Evolutionary conservation across 2,888 invertebrate genomes (phyloP).

Genomic region (Drosophila neonasuta): DNA sequence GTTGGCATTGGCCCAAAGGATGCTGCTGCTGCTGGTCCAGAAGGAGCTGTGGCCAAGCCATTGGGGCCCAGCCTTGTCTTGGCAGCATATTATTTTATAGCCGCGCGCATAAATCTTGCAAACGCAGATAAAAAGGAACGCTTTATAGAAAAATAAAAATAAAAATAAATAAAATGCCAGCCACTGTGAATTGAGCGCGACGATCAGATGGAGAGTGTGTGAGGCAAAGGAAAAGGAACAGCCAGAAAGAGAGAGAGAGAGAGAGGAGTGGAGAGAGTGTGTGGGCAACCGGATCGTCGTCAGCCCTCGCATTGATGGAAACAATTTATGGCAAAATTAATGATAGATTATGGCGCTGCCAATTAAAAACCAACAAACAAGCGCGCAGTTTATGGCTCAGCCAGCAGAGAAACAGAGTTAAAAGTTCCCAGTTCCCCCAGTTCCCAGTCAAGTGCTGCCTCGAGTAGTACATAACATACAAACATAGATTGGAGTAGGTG

Average conservation of each 20-base stretch:
- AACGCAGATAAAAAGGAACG: constrained; percentile 77
- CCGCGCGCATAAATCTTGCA: constrained; percentile 76
- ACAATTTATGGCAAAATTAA: constrained; percentile 77
- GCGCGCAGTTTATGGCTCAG: constrained; percentile 69
- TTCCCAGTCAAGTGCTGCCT: constrained; percentile 16
- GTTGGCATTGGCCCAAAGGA: constrained; percentile 75
- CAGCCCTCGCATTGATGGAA: constrained; percentile 74
- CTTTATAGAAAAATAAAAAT: constrained; percentile 74
- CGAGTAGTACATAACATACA: constrained; percentile 19
- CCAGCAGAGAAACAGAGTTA: constrained; percentile 33
- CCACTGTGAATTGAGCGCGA: constrained; percentile 10
- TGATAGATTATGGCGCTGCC: constrained; percentile 77
- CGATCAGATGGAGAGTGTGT: constrained; percentile 17
- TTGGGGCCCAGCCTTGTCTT: constrained; percentile 58
- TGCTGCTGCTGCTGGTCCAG: constrained; percentile 48
- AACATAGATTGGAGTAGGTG: constrained; percentile 64
- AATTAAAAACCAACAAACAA: constrained; percentile 77
- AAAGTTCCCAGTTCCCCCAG: not conserved
- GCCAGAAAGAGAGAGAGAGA: constrained; percentile 2
- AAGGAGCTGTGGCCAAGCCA: constrained; percentile 43
- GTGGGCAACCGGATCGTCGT: constrained; percentile 69
- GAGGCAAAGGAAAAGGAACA: not conserved
- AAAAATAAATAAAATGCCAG: constrained; percentile 71
- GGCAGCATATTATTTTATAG: constrained; percentile 77
- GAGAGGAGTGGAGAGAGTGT: constrained; percentile 31